Evolutionary conservation across 2,888 invertebrate genomes (phyloP).

Genomic region (Lissocephala sabroskyi): DNA sequence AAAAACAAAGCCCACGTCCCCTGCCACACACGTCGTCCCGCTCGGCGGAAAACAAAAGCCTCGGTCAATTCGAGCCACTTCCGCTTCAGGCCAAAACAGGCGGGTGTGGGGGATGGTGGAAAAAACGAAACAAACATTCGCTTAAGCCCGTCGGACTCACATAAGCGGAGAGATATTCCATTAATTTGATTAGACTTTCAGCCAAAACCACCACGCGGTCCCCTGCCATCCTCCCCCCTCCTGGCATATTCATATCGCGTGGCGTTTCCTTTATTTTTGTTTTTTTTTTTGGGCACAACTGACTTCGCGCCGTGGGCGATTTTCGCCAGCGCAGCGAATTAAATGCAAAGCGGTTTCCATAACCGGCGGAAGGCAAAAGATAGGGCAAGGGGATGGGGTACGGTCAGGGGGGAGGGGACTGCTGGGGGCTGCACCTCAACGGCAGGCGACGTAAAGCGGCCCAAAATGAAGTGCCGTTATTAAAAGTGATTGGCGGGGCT

Average conservation of each 20-base stretch:
- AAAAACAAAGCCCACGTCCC: too few species aligned
- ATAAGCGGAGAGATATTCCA: slow-evolving; percentile 47
- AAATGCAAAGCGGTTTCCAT: slow-evolving; percentile 10
- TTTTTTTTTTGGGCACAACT: not conserved
- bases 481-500: slow-evolving; percentile 32
- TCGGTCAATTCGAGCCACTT: too few species aligned
- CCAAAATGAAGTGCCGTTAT: slow-evolving; percentile 52
- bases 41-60: too few species aligned
- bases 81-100: too few species aligned
- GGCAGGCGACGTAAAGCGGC: not conserved
- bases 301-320: slow-evolving; percentile 1
- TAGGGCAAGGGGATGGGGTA: too few species aligned
- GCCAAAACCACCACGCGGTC: not conserved
- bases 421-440: not conserved
- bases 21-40: too few species aligned
- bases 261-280: too few species aligned
- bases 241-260: too few species aligned
- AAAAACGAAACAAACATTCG: too few species aligned
- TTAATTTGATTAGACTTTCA: slow-evolving; percentile 57
- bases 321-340: slow-evolving; percentile 8
- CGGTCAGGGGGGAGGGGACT: too few species aligned
- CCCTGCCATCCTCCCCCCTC: not conserved
- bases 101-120: too few species aligned
- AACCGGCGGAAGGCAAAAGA: not conserved
- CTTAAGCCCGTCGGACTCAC: too few species aligned